Percentiles rank a stretch among this genome's conserved stretches.
Conservation (phyloP, 2,797 vertebrate species). For the Cirrhinus molitorella region DNA sequence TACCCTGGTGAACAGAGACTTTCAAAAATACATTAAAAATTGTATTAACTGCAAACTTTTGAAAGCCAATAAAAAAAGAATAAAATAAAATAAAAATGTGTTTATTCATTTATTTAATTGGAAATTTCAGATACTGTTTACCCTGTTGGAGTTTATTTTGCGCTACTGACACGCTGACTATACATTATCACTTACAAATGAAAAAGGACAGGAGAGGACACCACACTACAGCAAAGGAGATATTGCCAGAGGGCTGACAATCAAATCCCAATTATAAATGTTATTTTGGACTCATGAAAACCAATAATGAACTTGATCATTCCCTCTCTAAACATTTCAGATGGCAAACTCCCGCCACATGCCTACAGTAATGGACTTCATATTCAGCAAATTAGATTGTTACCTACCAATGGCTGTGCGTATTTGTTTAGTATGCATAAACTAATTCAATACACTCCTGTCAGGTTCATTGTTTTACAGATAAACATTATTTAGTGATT, state of each 20-base stretch:
- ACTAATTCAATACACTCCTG: slow-evolving; percentile 6
- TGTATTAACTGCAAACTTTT: too few relatives aligned
- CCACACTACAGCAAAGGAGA: slow-evolving; percentile 1
- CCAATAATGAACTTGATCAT: slow-evolving; percentile 34
- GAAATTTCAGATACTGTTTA: background rate
- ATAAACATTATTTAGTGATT: too few relatives aligned
- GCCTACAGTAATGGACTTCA: slow-evolving; percentile 47
- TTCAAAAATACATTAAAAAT: too few relatives aligned
- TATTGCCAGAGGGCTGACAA: slow-evolving; percentile 26
- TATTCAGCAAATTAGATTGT: slow-evolving; percentile 39
- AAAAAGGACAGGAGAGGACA: background rate
- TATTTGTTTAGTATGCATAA: slow-evolving; percentile 17
- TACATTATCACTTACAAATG: background rate
- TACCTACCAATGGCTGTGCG: background rate
- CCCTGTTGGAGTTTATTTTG: background rate
- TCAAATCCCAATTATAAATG: slow-evolving; percentile 56
- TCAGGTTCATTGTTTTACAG: slow-evolving; percentile 21
- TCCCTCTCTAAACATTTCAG: background rate
- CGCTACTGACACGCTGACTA: background rate
- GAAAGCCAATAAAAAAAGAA: background rate
- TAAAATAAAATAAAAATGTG: background rate
- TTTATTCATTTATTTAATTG: background rate
- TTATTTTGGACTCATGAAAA: slow-evolving; percentile 53
- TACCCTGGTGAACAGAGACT: background rate
- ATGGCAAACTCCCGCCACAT: slow-evolving; percentile 38